Conservation (phyloP, 2,888 invertebrate species). For the Flabesymbios commensalis region DNA sequence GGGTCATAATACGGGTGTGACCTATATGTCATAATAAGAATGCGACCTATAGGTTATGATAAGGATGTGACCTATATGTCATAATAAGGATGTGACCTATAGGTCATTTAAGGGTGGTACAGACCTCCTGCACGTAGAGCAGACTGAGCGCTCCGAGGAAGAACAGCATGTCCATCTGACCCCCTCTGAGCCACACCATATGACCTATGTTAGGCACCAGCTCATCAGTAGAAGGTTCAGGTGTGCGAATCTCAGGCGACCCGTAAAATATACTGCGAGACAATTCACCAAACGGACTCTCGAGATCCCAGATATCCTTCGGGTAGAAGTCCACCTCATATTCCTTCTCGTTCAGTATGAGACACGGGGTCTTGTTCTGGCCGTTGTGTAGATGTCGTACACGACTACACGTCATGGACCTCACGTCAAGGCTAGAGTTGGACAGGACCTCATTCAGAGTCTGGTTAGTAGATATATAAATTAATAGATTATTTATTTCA, state of each 20-base stretch:
- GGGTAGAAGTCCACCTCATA: conserved; percentile 37
- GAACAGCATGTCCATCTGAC: conserved; percentile 48
- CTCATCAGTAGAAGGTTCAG: conserved; percentile 19
- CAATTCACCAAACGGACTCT: conserved; percentile 37
- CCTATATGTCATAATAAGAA: too few species aligned
- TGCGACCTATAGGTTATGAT: too few species aligned
- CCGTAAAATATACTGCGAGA: conserved; percentile 42
- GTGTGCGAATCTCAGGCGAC: conserved; percentile 24
- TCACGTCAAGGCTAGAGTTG: too few species aligned
- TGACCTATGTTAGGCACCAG: conserved; percentile 53
- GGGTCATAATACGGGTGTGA: too few species aligned
- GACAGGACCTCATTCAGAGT: not conserved
- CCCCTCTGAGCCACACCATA: conserved; percentile 50
- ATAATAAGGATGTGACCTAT: too few species aligned
- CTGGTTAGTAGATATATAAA: too few species aligned
- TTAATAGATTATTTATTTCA: too few species aligned
- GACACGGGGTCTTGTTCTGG: conserved; percentile 11
- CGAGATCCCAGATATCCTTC: conserved; percentile 40
- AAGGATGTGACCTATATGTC: too few species aligned
- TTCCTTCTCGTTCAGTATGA: conserved; percentile 19
- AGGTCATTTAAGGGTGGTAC: too few species aligned
- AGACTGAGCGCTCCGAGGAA: conserved; percentile 51
- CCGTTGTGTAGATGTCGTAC: conserved; percentile 19
- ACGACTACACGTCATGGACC: conserved; percentile 18
- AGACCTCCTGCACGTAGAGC: conserved; percentile 44